Percentiles rank a stretch among this genome's conserved stretches.
Evolutionary conservation across 1,140 invertebrate species (phyloP).

Genomic region (Manduca sexta): DNA sequence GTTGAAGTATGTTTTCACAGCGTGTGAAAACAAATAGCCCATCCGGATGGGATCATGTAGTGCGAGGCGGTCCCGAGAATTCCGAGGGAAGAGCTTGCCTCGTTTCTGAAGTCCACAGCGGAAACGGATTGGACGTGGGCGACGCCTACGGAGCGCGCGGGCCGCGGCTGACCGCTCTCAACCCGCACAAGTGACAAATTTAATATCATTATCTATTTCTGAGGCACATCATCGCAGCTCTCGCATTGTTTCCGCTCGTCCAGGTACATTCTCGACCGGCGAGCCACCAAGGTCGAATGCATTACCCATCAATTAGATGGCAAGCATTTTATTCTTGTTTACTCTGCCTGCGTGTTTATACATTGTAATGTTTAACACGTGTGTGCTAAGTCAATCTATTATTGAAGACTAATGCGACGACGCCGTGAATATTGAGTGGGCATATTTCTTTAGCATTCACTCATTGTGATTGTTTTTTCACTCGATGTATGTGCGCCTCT

Average conservation of each 20-base stretch:
- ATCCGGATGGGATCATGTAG: constrained; percentile 4
- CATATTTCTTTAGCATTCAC: constrained; percentile 7
- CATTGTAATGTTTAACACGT: constrained; percentile 10
- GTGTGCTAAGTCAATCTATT: constrained; percentile 5
- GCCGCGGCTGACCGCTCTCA: constrained; percentile 42
- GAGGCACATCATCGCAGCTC: constrained; percentile 15
- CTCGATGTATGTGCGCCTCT: constrained; percentile 6
- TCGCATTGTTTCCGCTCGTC: constrained; percentile 27
- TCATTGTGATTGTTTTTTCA: constrained; percentile 7
- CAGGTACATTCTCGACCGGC: constrained; percentile 28
- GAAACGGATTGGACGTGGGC: constrained; percentile 52
- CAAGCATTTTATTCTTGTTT: constrained; percentile 8
- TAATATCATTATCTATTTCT: constrained; percentile 48
- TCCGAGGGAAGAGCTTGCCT: constrained; percentile 35
- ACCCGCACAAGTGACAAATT: constrained; percentile 46
- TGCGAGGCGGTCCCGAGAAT: constrained; percentile 5
- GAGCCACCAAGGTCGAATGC: constrained; percentile 9
- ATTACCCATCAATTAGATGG: constrained; percentile 10
- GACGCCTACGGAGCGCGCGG: constrained; percentile 42
- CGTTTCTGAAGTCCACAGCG: constrained; percentile 31
- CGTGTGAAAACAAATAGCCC: constrained; percentile 9
- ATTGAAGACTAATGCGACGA: constrained; percentile 7
- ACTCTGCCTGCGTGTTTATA: constrained; percentile 1
- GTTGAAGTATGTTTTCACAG: constrained; percentile 2
- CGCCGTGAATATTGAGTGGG: constrained; percentile 10